Conservation (phyloP, 2,888 invertebrate species). For the Ectemnius lituratus region DNA sequence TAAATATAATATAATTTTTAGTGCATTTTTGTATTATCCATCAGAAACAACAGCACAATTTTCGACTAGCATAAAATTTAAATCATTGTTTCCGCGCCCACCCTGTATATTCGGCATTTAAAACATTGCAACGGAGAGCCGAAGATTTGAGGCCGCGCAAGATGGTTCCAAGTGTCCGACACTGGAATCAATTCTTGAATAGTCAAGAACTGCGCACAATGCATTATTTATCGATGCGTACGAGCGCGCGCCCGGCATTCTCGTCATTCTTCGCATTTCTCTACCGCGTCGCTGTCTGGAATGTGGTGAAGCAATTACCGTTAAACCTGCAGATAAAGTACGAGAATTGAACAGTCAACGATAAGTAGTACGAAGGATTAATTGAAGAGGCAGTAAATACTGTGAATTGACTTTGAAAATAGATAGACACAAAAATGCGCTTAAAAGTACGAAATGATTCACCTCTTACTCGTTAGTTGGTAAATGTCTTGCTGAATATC, state of each 20-base stretch:
- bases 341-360: not conserved
- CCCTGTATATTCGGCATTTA: no score
- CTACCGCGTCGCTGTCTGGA: conserved; percentile 5
- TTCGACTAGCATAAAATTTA: no score
- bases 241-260: not conserved
- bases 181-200: not conserved
- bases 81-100: no score
- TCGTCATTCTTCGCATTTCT: conserved; percentile 8
- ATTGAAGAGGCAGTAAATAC: not conserved
- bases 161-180: no score
- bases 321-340: not conserved
- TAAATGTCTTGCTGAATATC: no score
- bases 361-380: not conserved
- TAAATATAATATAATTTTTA: no score
- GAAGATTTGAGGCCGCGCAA: no score
- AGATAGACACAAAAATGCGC: not conserved
- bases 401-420: not conserved
- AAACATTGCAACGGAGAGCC: no score
- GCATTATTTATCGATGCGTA: not conserved
- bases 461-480: no score
- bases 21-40: no score
- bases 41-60: no score
- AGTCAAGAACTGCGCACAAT: not conserved
- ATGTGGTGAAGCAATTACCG: not conserved
- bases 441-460: not conserved